Percentiles rank a stretch among this genome's conserved stretches.
Evolutionary conservation across 92 coral and sea anemone genomes (phyloP).

Genomic region (Epizoanthus rinbou): DNA sequence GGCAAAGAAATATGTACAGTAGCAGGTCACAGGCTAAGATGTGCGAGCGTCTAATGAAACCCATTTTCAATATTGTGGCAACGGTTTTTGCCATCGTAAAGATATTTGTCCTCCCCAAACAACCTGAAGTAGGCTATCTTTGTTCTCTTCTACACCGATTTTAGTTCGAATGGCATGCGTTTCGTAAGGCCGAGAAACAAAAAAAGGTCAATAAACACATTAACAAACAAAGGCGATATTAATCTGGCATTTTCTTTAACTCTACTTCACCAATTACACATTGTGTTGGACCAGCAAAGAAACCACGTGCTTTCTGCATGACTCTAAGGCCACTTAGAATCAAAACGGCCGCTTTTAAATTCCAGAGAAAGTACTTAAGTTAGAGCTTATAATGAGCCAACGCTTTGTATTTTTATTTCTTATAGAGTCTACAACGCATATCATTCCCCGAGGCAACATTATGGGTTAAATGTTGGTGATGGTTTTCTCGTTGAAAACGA

Average conservation of each 20-base stretch:
- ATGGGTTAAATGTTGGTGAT: not conserved
- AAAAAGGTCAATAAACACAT: not conserved
- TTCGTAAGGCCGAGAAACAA: not conserved
- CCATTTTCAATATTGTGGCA: too few species aligned
- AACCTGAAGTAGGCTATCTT: too few species aligned
- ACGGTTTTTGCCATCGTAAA: too few species aligned
- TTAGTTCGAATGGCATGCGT: not conserved
- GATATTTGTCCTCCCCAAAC: too few species aligned
- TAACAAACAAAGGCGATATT: not conserved
- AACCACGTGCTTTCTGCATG: constrained; percentile 1
- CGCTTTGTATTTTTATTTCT: not conserved
- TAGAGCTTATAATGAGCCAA: not conserved
- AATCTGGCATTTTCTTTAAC: not conserved
- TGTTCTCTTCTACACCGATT: not conserved
- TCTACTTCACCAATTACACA: not conserved
- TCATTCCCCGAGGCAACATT: not conserved
- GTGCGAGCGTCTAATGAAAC: too few species aligned
- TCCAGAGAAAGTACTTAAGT: constrained; percentile 7
- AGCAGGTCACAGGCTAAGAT: too few species aligned
- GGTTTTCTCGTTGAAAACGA: not conserved
- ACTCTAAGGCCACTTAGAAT: not conserved
- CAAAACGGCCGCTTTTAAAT: not conserved
- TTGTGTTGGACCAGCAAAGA: not conserved
- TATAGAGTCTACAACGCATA: not conserved
- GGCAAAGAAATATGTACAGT: too few species aligned